Evolutionary conservation across 2,888 invertebrate genomes (phyloP).

Genomic region (Catocala sponsa): DNA sequence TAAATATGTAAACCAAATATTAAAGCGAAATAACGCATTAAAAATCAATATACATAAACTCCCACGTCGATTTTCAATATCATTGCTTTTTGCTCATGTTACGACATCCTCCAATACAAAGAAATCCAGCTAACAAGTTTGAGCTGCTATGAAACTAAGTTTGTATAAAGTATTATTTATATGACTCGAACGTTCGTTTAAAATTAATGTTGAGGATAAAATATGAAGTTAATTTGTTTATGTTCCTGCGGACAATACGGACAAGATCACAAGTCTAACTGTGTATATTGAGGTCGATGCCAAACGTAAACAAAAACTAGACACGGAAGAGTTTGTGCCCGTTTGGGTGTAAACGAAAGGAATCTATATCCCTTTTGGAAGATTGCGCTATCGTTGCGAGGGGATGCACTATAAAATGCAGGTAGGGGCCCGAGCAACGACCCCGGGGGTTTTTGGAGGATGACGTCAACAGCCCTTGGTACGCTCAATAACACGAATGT

Average conservation of each 20-base stretch:
- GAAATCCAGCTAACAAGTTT: constrained; percentile 1
- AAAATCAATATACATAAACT: constrained; percentile 4
- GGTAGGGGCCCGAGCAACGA: constrained; percentile 84
- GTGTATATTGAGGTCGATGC: constrained; percentile 25
- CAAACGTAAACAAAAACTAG: constrained; percentile 34
- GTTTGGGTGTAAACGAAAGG: constrained; percentile 46
- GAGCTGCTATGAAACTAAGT: not conserved
- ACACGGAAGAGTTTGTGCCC: constrained; percentile 30
- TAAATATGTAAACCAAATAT: constrained; percentile 11
- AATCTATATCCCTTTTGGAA: constrained; percentile 63
- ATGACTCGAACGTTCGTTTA: not conserved
- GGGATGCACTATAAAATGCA: constrained; percentile 86
- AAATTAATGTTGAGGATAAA: constrained; percentile 2
- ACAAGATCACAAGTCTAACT: constrained; percentile 17
- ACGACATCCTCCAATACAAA: not conserved
- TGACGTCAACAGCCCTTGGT: constrained; percentile 75
- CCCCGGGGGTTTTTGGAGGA: constrained; percentile 73
- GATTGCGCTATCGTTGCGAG: constrained; percentile 75
- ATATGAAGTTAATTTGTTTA: constrained; percentile 16
- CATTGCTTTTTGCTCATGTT: constrained; percentile 2
- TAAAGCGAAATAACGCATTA: not conserved
- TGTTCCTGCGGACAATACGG: constrained; percentile 9
- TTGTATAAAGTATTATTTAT: constrained; percentile 2
- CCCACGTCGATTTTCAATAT: constrained; percentile 3
- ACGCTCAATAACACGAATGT: constrained; percentile 66